These are phyloP conservation scores for Larimichthys crocea DNA, from an alignment of 2,113 vertebrate species.

Conservation along the genomic window DNA sequence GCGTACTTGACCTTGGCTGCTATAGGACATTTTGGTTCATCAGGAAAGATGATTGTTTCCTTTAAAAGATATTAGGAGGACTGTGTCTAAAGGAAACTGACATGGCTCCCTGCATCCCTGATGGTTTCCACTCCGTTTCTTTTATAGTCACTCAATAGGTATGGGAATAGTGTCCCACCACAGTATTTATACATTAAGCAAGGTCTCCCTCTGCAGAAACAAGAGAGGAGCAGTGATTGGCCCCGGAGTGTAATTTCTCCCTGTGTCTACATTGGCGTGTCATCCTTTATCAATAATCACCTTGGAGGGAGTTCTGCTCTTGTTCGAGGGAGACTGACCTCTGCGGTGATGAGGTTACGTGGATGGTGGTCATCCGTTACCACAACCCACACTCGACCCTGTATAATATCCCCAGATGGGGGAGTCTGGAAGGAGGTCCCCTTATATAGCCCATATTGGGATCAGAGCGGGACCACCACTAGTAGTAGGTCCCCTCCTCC, in stretches of 20 bases:
- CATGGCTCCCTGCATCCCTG: slow-evolving; percentile 73
- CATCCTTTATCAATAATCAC: slow-evolving; percentile 84
- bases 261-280: slow-evolving; percentile 66
- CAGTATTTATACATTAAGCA: slow-evolving; percentile 79
- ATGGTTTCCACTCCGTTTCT: slow-evolving; percentile 78
- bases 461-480: slow-evolving; percentile 1
- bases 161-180: slow-evolving; percentile 68
- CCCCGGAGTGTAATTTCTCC: slow-evolving; percentile 66
- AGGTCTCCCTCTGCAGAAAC: slow-evolving; percentile 60
- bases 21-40: slow-evolving; percentile 75
- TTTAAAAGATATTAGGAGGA: slow-evolving; percentile 78
- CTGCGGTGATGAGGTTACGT: slow-evolving; percentile 68
- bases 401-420: slow-evolving; percentile 45
- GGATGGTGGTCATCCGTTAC: slow-evolving; percentile 70
- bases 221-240: slow-evolving; percentile 63
- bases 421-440: slow-evolving; percentile 22
- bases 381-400: slow-evolving; percentile 49
- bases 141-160: slow-evolving; percentile 76
- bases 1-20: slow-evolving; percentile 76
- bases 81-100: slow-evolving; percentile 72
- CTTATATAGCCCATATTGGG: slow-evolving; percentile 24
- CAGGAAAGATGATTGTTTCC: slow-evolving; percentile 83
- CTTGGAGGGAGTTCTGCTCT: slow-evolving; percentile 62
- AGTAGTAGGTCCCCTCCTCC: no score
- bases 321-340: slow-evolving; percentile 72